Percentiles rank a stretch among this genome's conserved stretches.
These are phyloP conservation scores for Macrotrachela quadricornifera DNA, from an alignment of 1,140 invertebrate genomes.

Conservation along the genomic window DNA sequence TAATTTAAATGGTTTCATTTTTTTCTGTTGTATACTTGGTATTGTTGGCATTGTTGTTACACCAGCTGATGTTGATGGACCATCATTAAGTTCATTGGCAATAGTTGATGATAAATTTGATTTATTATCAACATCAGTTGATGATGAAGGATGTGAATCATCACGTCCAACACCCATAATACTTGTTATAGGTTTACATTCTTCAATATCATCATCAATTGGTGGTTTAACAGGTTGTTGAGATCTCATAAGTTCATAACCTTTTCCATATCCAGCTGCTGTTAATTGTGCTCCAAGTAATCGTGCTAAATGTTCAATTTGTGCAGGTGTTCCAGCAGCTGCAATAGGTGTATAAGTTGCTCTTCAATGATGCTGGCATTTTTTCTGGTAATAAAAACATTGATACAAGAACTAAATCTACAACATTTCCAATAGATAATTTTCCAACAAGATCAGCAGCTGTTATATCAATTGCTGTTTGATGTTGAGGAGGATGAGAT, in stretches of 20 bases:
- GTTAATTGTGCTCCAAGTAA: slow-evolving; percentile 56
- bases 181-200: background rate
- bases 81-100: too few species aligned
- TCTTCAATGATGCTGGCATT: slow-evolving; percentile 61
- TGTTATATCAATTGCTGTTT: slow-evolving; percentile 38
- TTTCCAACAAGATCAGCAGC: slow-evolving; percentile 35
- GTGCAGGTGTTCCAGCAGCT: slow-evolving; percentile 50
- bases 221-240: background rate
- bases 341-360: slow-evolving; percentile 75
- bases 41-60: too few species aligned
- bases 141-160: background rate
- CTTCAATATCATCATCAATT: background rate
- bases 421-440: slow-evolving; percentile 32
- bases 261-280: slow-evolving; percentile 44
- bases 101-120: too few species aligned
- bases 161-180: background rate
- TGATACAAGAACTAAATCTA: slow-evolving; percentile 38
- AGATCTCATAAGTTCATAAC: slow-evolving; percentile 33
- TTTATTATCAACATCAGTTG: background rate
- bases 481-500: background rate
- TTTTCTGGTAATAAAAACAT: slow-evolving; percentile 48
- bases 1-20: slow-evolving; percentile 15
- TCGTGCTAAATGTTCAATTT: slow-evolving; percentile 51
- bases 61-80: too few species aligned
- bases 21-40: slow-evolving; percentile 5